Percentiles rank a stretch among this genome's conserved stretches.
Evolutionary conservation across 1,140 invertebrate genomes (phyloP).

Genomic region (Ostrea denselamellosa): DNA sequence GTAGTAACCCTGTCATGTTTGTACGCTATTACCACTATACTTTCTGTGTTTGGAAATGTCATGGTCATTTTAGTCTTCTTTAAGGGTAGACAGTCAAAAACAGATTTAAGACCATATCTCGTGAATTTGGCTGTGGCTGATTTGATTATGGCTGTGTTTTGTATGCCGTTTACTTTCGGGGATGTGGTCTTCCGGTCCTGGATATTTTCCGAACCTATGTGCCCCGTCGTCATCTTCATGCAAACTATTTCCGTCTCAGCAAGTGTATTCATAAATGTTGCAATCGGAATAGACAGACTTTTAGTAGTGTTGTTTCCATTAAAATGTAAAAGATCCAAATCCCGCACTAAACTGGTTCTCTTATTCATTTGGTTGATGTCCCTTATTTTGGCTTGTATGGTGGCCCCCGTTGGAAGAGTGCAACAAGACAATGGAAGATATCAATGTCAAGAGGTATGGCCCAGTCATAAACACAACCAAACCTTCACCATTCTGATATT

Average conservation of each 20-base stretch:
- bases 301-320: slow-evolving; percentile 69
- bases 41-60: slow-evolving; percentile 73
- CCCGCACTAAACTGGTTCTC: slow-evolving; percentile 42
- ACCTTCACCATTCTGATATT: slow-evolving; percentile 79
- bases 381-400: slow-evolving; percentile 39
- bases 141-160: slow-evolving; percentile 66
- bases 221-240: slow-evolving; percentile 68
- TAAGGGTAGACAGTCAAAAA: slow-evolving; percentile 67
- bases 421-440: not conserved
- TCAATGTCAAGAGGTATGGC: slow-evolving; percentile 65
- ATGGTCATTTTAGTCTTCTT: slow-evolving; percentile 73
- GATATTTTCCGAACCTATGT: slow-evolving; percentile 66
- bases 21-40: slow-evolving; percentile 70
- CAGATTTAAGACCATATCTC: slow-evolving; percentile 67
- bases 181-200: slow-evolving; percentile 62
- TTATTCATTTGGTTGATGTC: slow-evolving; percentile 51
- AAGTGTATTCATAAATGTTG: slow-evolving; percentile 65
- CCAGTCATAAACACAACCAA: slow-evolving; percentile 60
- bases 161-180: slow-evolving; percentile 74
- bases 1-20: slow-evolving; percentile 59
- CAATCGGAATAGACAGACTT: slow-evolving; percentile 61
- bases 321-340: slow-evolving; percentile 47
- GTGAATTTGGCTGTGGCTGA: slow-evolving; percentile 58
- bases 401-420: slow-evolving; percentile 38
- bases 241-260: slow-evolving; percentile 67